Percentiles rank a stretch among this genome's conserved stretches.
These are phyloP conservation scores for Apostichopus parvimensis DNA, from an alignment of 35 echinoderm and acorn worm species.

Conservation along the genomic window DNA sequence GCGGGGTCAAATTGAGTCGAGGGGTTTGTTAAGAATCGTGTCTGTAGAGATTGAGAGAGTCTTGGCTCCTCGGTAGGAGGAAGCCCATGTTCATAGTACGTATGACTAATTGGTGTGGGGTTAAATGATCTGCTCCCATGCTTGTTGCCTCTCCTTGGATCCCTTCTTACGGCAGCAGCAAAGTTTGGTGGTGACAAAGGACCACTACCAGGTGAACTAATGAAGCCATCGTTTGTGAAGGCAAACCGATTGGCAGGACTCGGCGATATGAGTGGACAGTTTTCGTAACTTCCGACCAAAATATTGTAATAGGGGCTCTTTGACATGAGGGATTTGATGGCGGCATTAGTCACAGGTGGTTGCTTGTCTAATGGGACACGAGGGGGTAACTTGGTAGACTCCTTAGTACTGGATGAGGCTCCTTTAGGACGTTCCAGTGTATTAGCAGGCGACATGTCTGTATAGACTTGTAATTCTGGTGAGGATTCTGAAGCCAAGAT, in stretches of 20 bases:
- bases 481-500: not conserved
- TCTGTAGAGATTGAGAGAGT: not conserved
- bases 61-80: not conserved
- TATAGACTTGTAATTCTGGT: not conserved
- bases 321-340: not conserved
- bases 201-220: constrained; percentile 55
- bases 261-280: constrained; percentile 75
- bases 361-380: not conserved
- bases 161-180: not conserved
- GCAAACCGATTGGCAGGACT: constrained; percentile 54
- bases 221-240: constrained; percentile 59
- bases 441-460: constrained; percentile 45
- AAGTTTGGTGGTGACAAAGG: constrained; percentile 12
- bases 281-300: constrained; percentile 75
- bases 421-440: constrained; percentile 11
- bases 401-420: not conserved
- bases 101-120: constrained; percentile 52
- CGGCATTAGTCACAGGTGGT: not conserved
- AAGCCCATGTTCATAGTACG: constrained; percentile 55
- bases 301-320: constrained; percentile 67
- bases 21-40: constrained; percentile 4
- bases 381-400: constrained; percentile 25
- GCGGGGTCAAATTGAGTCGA: constrained; percentile 1
- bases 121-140: constrained; percentile 3
- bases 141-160: constrained; percentile 13